Conservation (phyloP, 2,888 invertebrate genomes). For the Aleiodes leptofemur region DNA sequence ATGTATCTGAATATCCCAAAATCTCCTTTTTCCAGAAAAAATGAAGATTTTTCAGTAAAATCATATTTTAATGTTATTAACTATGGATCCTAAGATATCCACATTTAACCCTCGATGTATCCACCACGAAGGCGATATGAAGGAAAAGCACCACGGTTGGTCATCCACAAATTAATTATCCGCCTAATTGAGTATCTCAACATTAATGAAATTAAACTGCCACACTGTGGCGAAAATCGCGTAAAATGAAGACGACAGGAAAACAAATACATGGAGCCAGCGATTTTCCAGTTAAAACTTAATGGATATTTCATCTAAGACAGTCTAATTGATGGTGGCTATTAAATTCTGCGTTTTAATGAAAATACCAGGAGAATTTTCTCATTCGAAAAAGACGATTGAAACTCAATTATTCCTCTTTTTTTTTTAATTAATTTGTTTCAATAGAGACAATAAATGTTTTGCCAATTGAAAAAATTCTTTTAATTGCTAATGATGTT, state of each 20-base stretch:
- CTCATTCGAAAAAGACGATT: constrained; percentile 2
- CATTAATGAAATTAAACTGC: constrained; percentile 45
- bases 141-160: constrained; percentile 33
- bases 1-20: no score
- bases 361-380: background rate
- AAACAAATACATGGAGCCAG: background rate
- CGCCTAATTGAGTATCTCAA: constrained; percentile 50
- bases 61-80: constrained; percentile 6
- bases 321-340: constrained; percentile 36
- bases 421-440: background rate
- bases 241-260: constrained; percentile 2
- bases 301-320: constrained; percentile 21
- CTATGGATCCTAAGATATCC: no score
- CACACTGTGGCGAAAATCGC: constrained; percentile 16
- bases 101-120: background rate
- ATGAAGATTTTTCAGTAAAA: no score
- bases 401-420: background rate
- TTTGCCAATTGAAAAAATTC: no score
- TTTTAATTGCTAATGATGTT: no score
- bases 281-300: background rate
- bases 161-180: constrained; percentile 50
- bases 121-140: background rate
- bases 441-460: no score
- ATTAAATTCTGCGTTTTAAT: background rate
- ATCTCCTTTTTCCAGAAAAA: no score